A percentile compares a stretch with the other conserved stretches of the same genome.
phyloP scores from a whole-genome alignment of 1,140 invertebrate genomes.

The Anoplolepis gracilipes region DNA sequence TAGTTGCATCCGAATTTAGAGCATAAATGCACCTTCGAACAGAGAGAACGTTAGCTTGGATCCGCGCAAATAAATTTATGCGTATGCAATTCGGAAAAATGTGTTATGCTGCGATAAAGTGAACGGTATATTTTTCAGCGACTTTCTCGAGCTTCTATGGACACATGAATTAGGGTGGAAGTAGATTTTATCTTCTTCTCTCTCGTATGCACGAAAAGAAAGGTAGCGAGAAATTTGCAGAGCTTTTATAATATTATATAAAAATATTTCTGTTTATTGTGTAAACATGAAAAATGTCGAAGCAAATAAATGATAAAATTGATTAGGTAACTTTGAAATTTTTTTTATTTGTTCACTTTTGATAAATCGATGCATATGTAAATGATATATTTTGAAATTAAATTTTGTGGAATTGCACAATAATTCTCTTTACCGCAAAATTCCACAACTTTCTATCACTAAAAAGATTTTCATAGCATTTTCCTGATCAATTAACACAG shows the following conservation, averaged over 20 bases:
- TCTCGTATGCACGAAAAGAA: not conserved
- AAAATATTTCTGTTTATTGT: conserved; percentile 27
- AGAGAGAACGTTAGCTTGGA: conserved; percentile 32
- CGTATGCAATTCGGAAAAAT: conserved; percentile 48
- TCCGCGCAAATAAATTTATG: conserved; percentile 19
- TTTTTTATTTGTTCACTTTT: conserved; percentile 30
- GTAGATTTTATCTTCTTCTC: conserved; percentile 38
- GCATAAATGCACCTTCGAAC: conserved; percentile 36
- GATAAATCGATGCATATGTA: not conserved
- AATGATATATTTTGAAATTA: conserved; percentile 19
- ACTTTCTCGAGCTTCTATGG: not conserved
- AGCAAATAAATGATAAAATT: conserved; percentile 16
- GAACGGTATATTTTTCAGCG: conserved; percentile 41
- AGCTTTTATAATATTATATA: conserved; percentile 27
- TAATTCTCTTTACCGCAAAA: not conserved
- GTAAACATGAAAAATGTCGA: conserved; percentile 17
- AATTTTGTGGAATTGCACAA: not conserved
- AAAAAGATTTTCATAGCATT: conserved; percentile 20
- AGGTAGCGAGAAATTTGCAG: conserved; percentile 11
- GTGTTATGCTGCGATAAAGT: conserved; percentile 41
- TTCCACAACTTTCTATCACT: conserved; percentile 10
- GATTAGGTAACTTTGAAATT: not conserved
- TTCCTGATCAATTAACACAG: conserved; percentile 24
- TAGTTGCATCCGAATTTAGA: conserved; percentile 28
- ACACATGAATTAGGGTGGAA: conserved; percentile 27